Base-by-base conservation (phyloP, 2,888 invertebrate genomes). In the Pammene fasciana region DNA sequence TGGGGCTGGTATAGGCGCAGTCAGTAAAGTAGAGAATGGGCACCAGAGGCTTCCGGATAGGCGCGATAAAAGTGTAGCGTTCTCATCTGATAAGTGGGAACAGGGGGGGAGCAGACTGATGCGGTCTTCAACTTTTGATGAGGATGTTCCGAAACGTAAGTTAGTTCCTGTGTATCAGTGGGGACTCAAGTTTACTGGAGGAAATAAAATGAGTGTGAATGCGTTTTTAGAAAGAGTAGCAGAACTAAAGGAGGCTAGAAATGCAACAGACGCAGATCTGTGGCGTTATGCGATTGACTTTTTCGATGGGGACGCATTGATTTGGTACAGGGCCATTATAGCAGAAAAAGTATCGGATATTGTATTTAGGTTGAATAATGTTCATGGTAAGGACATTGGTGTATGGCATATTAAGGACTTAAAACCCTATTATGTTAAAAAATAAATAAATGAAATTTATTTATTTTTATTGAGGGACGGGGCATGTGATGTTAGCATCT, bases 131-230 rank as follows among this genome's bases (percentile, higher is more conserved):
- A 61, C 50, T 0, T 13, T 61, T 0, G 43, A 61, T 11, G 61
- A 61, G 7, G 50, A 36, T 5, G 10, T 38, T 11, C 38, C 16
- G 48, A 61, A 1, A 7, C 36, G 50, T 4, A 61, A 61, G 13
- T n/a, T 61, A 10, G 61, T 61, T 2, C 48, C 60, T 0, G n/a
- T 60, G n/a, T n/a, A 9, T 38, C 38, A 38, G 9, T 38, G 38
- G 38, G 38, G 38, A 9, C 9, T 38, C 7, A 38, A 38, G n/a
- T 60, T 60, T 36, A 18, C 46, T 1, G 60, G 60, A 5, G 10
- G n/a, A 13, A 48, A n/a, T 48, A 59, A 13, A n/a, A 26, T 48
- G 4, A 60, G 60, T 46, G 14, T 60, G 8, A 60, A 60, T 60
- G 60, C 60, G 0, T 60, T 60, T 18, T 8, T 60, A 0, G 60